phyloP scores from a whole-genome alignment of 2,113 vertebrate genomes.

The Salminus brasiliensis region DNA sequence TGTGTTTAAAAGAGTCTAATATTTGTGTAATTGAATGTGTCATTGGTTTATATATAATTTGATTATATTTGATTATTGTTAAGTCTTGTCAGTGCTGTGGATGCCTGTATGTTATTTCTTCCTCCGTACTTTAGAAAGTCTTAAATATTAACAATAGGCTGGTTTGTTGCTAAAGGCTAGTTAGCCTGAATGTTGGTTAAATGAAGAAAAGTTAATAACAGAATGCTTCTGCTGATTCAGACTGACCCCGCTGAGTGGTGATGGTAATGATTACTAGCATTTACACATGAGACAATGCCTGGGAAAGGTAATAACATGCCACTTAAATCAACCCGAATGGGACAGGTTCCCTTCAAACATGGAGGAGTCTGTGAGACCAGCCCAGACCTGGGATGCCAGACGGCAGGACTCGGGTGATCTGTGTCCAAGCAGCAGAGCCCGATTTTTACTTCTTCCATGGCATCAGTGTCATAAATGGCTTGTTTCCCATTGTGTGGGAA shows the following conservation, averaged over 20 bases:
- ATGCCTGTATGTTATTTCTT: no score
- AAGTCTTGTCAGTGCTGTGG: no score
- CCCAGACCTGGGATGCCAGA: slow-evolving; percentile 59
- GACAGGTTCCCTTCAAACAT: slow-evolving; percentile 69
- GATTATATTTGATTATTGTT: no score
- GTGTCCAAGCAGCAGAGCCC: slow-evolving; percentile 64
- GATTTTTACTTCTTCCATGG: slow-evolving; percentile 60
- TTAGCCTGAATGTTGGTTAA: no score
- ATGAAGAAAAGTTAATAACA: not conserved
- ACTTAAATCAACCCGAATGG: slow-evolving; percentile 77
- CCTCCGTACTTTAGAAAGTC: no score
- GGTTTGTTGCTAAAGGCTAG: no score
- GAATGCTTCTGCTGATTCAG: slow-evolving; percentile 54
- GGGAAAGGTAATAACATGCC: slow-evolving; percentile 71
- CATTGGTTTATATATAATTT: no score
- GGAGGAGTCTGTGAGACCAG: slow-evolving; percentile 59
- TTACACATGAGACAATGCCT: slow-evolving; percentile 59
- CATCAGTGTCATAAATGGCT: slow-evolving; percentile 79
- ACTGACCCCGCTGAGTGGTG: slow-evolving; percentile 43
- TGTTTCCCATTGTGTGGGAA: slow-evolving; percentile 80
- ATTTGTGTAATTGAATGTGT: no score
- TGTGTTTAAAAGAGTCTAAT: no score
- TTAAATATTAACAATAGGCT: no score
- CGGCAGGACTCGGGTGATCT: slow-evolving; percentile 54
- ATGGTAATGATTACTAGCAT: slow-evolving; percentile 67